Evolutionary conservation across 2,888 invertebrate species (phyloP).

Genomic region (Tiliacea aurago): DNA sequence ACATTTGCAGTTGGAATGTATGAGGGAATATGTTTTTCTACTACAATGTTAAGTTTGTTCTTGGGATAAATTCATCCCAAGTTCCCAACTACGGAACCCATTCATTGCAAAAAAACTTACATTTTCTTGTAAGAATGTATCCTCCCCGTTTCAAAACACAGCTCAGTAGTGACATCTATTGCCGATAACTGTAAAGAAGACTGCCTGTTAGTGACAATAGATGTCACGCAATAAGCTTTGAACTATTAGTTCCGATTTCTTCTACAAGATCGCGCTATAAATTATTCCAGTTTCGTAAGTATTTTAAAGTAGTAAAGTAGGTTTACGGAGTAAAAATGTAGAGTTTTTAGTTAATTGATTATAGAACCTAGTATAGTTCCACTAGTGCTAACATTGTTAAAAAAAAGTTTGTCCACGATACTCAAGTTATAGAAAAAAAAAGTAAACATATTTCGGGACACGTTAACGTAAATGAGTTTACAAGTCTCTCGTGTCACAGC

Average conservation of each 20-base stretch:
- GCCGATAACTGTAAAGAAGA: background rate
- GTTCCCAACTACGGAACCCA: no score
- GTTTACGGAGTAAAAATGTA: background rate
- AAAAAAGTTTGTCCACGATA: background rate
- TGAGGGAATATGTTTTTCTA: no score
- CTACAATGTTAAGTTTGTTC: no score
- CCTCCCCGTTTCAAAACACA: background rate
- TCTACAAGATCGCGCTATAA: conserved; percentile 33
- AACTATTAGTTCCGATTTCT: conserved; percentile 26
- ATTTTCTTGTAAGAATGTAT: background rate
- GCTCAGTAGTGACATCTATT: conserved; percentile 52
- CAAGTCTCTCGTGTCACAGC: conserved; percentile 31
- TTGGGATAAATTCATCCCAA: no score
- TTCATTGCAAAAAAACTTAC: background rate
- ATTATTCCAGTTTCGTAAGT: background rate
- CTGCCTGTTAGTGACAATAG: conserved; percentile 12
- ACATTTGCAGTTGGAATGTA: no score
- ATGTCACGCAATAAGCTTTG: conserved; percentile 27
- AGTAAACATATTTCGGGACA: conserved; percentile 17
- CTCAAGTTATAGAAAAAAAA: background rate
- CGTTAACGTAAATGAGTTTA: conserved; percentile 52
- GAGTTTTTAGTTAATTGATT: background rate
- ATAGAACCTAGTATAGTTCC: background rate
- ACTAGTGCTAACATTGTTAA: background rate
- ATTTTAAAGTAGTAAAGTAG: background rate